Evolutionary conservation across 2,797 vertebrate species (phyloP).

Genomic region (Epinephelus coioides): DNA sequence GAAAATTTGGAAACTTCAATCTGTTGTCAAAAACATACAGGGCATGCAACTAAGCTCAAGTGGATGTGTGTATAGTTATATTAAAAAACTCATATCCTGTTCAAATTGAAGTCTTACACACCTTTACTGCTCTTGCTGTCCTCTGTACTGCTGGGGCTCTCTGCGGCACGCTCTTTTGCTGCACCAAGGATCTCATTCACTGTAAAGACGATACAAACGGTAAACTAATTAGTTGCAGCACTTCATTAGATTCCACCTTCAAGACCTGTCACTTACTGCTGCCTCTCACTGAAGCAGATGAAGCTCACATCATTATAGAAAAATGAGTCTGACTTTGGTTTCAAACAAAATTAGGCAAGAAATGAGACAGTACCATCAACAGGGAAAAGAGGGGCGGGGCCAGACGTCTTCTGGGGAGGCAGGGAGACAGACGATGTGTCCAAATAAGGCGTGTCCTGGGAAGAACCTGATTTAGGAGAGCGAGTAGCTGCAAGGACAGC

Average conservation of each 20-base stretch:
- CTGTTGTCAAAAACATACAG: conserved; percentile 1
- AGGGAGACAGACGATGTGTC: conserved; percentile 81
- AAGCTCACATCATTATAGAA: conserved; percentile 2
- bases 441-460: conserved; percentile 80
- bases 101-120: conserved; percentile 24
- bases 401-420: conserved; percentile 78
- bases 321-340: conserved; percentile 27
- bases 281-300: background rate
- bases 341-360: background rate
- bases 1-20: background rate
- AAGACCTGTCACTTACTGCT: background rate
- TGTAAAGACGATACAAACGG: conserved; percentile 50
- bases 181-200: conserved; percentile 83
- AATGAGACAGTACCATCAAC: conserved; percentile 76
- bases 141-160: conserved; percentile 75
- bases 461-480: conserved; percentile 81
- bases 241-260: conserved; percentile 32
- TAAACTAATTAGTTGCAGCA: conserved; percentile 21
- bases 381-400: conserved; percentile 81
- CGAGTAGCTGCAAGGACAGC: conserved; percentile 72
- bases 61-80: background rate
- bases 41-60: background rate
- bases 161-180: conserved; percentile 76
- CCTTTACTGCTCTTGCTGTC: conserved; percentile 82
- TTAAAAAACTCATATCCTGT: no score